A percentile compares a stretch with the other conserved stretches of the same genome.
Evolutionary conservation across 2,797 vertebrate genomes (phyloP).

Genomic region (Lindbergichthys nudifrons): DNA sequence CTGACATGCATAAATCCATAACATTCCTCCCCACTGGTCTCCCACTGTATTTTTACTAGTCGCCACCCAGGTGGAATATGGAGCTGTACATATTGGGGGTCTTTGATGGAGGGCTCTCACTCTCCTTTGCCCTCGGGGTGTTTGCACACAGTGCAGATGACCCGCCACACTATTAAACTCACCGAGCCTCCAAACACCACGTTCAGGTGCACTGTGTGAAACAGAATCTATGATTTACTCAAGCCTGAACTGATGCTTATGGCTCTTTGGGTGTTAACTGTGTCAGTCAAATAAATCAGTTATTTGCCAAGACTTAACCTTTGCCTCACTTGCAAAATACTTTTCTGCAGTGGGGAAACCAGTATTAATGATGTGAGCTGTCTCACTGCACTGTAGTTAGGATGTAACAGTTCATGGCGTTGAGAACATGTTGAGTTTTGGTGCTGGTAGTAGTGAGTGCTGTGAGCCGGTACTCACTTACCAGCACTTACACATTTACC

Average conservation of each 20-base stretch:
- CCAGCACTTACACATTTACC: too few species aligned
- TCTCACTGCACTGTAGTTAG: background rate
- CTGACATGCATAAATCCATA: conserved; percentile 68
- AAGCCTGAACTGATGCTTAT: conserved; percentile 16
- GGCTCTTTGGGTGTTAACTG: conserved; percentile 20
- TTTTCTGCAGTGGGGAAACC: conserved; percentile 11
- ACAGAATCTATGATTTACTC: conserved; percentile 50
- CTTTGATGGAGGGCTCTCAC: conserved; percentile 30
- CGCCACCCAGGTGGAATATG: conserved; percentile 68
- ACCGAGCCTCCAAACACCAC: conserved; percentile 18
- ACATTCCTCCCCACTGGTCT: conserved; percentile 53
- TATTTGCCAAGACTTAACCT: conserved; percentile 47
- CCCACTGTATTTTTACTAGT: conserved; percentile 60
- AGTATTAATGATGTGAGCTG: background rate
- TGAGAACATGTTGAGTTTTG: conserved; percentile 25
- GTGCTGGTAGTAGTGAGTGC: background rate
- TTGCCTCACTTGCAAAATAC: conserved; percentile 31
- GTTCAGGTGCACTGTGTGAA: conserved; percentile 40
- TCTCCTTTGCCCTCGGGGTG: conserved; percentile 34
- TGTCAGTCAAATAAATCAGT: conserved; percentile 42
- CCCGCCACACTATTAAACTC: conserved; percentile 58
- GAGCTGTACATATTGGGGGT: conserved; percentile 33
- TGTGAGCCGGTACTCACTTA: too few species aligned
- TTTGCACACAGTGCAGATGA: conserved; percentile 64
- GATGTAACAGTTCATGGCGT: conserved; percentile 10